phyloP scores from a whole-genome alignment of 2,888 invertebrate genomes.

The Colletes collaris region DNA sequence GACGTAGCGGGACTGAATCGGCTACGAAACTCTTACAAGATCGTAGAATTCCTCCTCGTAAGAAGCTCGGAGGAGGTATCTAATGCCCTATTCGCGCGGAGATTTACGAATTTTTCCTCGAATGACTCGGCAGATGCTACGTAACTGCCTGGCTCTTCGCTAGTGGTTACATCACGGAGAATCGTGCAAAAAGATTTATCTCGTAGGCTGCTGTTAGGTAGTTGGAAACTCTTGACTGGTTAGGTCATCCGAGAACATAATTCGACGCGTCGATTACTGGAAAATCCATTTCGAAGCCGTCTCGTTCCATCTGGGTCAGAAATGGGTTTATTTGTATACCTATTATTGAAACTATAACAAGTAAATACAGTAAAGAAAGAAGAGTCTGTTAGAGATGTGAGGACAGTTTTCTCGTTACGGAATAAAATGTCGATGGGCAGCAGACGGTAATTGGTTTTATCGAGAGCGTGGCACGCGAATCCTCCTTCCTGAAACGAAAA shows the following conservation, averaged over 20 bases:
- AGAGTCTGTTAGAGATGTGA: too few species aligned
- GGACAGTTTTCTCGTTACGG: too few species aligned
- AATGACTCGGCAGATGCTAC: constrained; percentile 34
- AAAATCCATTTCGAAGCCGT: too few species aligned
- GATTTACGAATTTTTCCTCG: constrained; percentile 27
- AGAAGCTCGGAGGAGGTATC: neutral
- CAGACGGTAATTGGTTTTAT: constrained; percentile 34
- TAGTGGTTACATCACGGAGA: constrained; percentile 20
- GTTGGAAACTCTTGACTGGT: constrained; percentile 1
- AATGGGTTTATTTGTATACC: too few species aligned
- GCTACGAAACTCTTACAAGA: neutral
- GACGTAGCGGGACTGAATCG: neutral
- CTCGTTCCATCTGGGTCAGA: too few species aligned
- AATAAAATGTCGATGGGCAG: neutral
- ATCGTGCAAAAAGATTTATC: constrained; percentile 31
- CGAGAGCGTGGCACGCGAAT: constrained; percentile 23
- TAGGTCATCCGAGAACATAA: too few species aligned
- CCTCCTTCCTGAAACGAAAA: constrained; percentile 38
- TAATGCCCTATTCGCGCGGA: neutral
- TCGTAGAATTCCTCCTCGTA: neutral
- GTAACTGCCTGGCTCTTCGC: constrained; percentile 11
- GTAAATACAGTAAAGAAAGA: too few species aligned
- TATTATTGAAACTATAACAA: too few species aligned
- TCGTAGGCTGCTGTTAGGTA: neutral
- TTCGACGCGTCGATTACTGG: too few species aligned